These are phyloP conservation scores for Chironomus tentans DNA, from an alignment of 2,888 invertebrate genomes.

Conservation along the genomic window DNA sequence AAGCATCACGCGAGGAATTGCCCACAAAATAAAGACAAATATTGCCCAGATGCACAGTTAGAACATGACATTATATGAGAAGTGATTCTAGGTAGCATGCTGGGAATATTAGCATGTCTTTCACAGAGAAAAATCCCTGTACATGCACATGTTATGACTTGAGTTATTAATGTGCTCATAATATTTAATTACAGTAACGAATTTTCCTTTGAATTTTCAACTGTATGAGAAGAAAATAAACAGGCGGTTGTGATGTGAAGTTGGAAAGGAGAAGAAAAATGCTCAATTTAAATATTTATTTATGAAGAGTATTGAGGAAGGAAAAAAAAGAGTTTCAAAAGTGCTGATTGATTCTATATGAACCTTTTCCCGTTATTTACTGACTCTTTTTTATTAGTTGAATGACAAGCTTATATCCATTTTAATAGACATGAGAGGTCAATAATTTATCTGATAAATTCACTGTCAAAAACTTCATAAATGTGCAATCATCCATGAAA, in stretches of 20 bases:
- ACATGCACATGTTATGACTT: slow-evolving; percentile 20
- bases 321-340: not conserved
- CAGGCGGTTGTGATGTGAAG: not conserved
- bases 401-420: not conserved
- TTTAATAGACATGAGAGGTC: not conserved
- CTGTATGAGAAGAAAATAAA: not conserved
- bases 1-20: too few species aligned
- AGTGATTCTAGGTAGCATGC: not conserved
- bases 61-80: not conserved
- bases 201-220: not conserved
- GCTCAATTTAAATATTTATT: not conserved
- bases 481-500: slow-evolving; percentile 3
- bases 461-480: slow-evolving; percentile 18
- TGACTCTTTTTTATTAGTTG: not conserved
- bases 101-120: not conserved
- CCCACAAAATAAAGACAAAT: slow-evolving; percentile 2
- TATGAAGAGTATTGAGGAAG: not conserved
- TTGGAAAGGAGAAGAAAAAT: not conserved
- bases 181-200: slow-evolving; percentile 15
- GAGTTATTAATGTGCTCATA: slow-evolving; percentile 24
- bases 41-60: not conserved
- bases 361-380: not conserved
- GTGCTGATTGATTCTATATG: not conserved
- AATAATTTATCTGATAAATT: not conserved
- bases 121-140: not conserved